Percentiles rank a stretch among this genome's conserved stretches.
These are phyloP conservation scores for Willowsia nigromaculata DNA, from an alignment of 2,888 invertebrate genomes.

Conservation along the genomic window DNA sequence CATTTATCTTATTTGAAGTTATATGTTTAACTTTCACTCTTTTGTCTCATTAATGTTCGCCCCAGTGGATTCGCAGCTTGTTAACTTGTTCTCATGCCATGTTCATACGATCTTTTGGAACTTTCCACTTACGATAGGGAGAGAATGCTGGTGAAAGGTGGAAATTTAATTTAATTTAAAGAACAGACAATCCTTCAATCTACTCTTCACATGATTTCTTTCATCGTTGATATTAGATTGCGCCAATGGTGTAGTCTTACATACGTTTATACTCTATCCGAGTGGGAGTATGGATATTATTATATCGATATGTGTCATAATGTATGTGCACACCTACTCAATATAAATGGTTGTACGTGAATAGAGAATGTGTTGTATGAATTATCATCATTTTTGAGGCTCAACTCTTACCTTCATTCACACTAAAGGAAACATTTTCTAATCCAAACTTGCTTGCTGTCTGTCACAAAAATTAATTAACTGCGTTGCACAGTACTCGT, in stretches of 20 bases:
- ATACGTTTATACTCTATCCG: too few species aligned
- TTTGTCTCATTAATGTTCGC: slow-evolving; percentile 42
- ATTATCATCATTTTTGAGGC: too few species aligned
- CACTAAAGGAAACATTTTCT: too few species aligned
- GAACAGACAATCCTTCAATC: slow-evolving; percentile 4
- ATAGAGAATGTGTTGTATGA: too few species aligned
- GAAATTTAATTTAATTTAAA: slow-evolving; percentile 45
- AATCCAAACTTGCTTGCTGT: too few species aligned
- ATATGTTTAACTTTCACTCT: slow-evolving; percentile 30
- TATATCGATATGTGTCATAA: too few species aligned
- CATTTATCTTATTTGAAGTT: slow-evolving; percentile 45
- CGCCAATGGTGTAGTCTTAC: neutral
- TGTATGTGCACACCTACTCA: too few species aligned
- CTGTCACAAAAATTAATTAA: too few species aligned
- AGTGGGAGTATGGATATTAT: too few species aligned
- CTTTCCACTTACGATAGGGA: neutral
- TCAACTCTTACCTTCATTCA: too few species aligned
- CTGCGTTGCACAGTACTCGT: too few species aligned
- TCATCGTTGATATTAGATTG: neutral
- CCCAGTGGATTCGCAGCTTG: neutral
- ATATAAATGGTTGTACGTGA: too few species aligned
- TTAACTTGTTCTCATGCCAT: slow-evolving; percentile 1
- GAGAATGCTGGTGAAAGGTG: neutral
- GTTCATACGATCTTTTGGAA: neutral
- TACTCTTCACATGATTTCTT: neutral